Percentiles rank a stretch among this genome's conserved stretches.
Evolutionary conservation across 2,797 vertebrate species (phyloP).

Genomic region (Intellagama lesueurii): DNA sequence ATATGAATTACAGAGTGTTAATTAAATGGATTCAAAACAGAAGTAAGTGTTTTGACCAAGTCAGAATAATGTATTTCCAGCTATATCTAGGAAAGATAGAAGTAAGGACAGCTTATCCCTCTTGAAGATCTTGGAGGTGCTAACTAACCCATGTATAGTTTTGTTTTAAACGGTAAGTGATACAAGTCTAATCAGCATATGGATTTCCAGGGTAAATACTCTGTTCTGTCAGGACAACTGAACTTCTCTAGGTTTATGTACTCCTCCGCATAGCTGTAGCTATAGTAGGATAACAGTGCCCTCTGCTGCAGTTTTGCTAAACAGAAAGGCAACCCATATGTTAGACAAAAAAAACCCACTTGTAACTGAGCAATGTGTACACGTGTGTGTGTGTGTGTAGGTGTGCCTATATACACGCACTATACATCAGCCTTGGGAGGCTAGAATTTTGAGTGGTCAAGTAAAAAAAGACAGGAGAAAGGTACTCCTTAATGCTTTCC

Average conservation of each 20-base stretch:
- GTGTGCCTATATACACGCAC: not conserved
- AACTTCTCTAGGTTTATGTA: not conserved
- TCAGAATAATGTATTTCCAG: not conserved
- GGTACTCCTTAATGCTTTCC: not conserved
- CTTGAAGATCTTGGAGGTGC: not conserved
- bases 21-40: not conserved
- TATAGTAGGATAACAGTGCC: constrained; percentile 7
- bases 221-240: not conserved
- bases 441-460: not conserved
- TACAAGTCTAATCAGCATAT: not conserved
- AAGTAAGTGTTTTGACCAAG: not conserved
- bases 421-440: not conserved
- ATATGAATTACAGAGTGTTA: not conserved
- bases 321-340: not conserved
- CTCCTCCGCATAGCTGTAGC: not conserved
- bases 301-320: constrained; percentile 18
- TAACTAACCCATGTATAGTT: not conserved
- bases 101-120: not conserved
- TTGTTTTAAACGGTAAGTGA: not conserved
- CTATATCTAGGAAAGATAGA: not conserved
- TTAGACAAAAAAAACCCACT: not conserved
- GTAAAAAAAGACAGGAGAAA: not conserved
- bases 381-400: not conserved
- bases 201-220: not conserved
- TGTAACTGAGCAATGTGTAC: not conserved